phyloP scores from a whole-genome alignment of 2,888 invertebrate species.

The Antitype chi region DNA sequence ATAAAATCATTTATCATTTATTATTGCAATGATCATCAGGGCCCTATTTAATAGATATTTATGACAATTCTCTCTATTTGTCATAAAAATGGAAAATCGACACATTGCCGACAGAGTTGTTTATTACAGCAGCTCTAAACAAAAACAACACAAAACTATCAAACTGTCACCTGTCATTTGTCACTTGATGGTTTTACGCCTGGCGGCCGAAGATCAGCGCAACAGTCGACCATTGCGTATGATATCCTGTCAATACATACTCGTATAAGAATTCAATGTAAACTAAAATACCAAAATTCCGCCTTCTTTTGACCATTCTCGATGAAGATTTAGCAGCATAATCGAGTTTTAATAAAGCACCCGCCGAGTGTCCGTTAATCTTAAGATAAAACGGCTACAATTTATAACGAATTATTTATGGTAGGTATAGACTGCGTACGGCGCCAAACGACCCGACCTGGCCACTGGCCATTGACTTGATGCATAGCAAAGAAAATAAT shows the following conservation, averaged over 20 bases:
- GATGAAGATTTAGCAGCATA: constrained; percentile 26
- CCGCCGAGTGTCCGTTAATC: constrained; percentile 41
- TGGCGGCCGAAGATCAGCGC: not conserved
- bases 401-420: constrained; percentile 56
- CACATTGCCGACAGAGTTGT: too few species aligned
- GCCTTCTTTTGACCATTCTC: constrained; percentile 10
- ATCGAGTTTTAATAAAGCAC: constrained; percentile 56
- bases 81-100: too few species aligned
- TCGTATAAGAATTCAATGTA: too few species aligned
- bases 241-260: not conserved
- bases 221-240: not conserved
- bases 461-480: constrained; percentile 44
- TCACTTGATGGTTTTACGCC: not conserved
- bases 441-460: constrained; percentile 38
- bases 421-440: constrained; percentile 39
- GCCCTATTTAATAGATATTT: too few species aligned
- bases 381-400: constrained; percentile 41
- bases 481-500: constrained; percentile 35
- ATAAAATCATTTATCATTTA: too few species aligned
- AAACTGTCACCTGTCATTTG: not conserved
- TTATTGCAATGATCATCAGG: too few species aligned
- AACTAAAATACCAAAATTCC: not conserved
- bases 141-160: not conserved
- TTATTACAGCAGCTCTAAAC: too few species aligned
- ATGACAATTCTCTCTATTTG: too few species aligned